A percentile compares a stretch with the other conserved stretches of the same genome.
phyloP scores from a whole-genome alignment of 1,140 invertebrate species.

The Drosophila pseudoananassae region DNA sequence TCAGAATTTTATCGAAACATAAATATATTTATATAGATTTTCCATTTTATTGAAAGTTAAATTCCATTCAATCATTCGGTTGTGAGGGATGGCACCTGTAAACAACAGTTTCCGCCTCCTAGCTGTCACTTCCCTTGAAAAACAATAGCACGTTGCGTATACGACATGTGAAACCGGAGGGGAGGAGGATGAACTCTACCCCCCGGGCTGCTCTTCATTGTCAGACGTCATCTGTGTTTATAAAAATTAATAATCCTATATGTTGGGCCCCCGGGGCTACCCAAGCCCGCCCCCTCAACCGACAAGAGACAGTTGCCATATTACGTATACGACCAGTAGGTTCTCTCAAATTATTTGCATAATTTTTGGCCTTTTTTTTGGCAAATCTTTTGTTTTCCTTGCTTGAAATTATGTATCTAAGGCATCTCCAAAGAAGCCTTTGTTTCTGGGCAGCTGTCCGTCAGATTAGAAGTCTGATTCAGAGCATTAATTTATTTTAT shows the following conservation, averaged over 20 bases:
- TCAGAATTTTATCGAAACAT: neutral
- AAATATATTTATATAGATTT: neutral
- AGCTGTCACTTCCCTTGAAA: conserved; percentile 4
- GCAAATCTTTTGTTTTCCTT: conserved; percentile 13
- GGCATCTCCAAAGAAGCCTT: conserved; percentile 25
- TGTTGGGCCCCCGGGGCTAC: conserved; percentile 6
- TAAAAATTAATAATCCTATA: conserved; percentile 31
- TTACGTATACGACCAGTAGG: conserved; percentile 61
- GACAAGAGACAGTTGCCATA: conserved; percentile 16
- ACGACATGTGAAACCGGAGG: conserved; percentile 24
- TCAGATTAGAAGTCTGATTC: conserved; percentile 30
- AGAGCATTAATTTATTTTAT: conserved; percentile 75
- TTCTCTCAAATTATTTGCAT: conserved; percentile 17
- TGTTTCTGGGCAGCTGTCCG: conserved; percentile 26
- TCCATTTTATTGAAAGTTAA: neutral
- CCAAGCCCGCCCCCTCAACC: neutral
- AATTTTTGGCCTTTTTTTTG: conserved; percentile 9
- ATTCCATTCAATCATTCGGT: neutral
- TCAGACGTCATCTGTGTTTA: conserved; percentile 42
- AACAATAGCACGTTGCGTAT: conserved; percentile 27
- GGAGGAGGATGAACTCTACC: conserved; percentile 1
- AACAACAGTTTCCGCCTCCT: conserved; percentile 2
- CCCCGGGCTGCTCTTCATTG: neutral
- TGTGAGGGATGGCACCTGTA: neutral
- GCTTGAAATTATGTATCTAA: conserved; percentile 20